Evolutionary conservation across 1,140 invertebrate genomes (phyloP), one percentile per base, ranked within the genome.

Genomic region (Euwallacea fornicatus): DNA sequence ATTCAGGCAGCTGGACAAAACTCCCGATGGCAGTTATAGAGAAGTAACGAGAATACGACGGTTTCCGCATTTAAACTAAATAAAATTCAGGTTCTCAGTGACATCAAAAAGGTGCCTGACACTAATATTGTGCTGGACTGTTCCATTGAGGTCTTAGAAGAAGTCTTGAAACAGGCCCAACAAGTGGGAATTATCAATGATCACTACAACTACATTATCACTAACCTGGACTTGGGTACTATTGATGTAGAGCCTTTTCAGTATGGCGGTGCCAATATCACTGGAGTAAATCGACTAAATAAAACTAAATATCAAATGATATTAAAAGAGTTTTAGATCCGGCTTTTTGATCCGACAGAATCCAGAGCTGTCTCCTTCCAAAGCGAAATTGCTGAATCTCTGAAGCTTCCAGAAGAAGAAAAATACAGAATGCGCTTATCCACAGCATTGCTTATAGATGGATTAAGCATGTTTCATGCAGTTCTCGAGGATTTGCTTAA

Each of bases 201-300:
- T 63, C 83, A 88, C 7, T 87, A 92, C 74, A 90, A 85, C 73
- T 92, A 91, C 74, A 86, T 95, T 21, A 89, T 96, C 33, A 93
- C 90, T 61, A 88, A 88, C 71, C 82, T 93, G 83, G 93, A 96
- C 81, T 84, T 95, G 55, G 91, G 95, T 74, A 90, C 89, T 0
- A 83, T 95, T 9, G 88, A 95, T 79, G 82, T 95, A 69, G 88
- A 90, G 61, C 89, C 91, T 42, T 95, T 89, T 81, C 90, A 92
- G 80, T 92, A 93, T 80, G 90, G 88, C 7, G 93, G 92, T n/a
- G 89, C 91, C 0, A 96, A 95, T 78, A 93, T 96, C 54, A 94
- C 93, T 46, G 91, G 88, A 6, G 82, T 94, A 56, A 83, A 67
- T 8, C 50, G 47, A 11, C 21, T 66, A 41, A 6, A 13, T 13